Conservation (phyloP, 2,888 invertebrate genomes). For the Limnephilus lunatus region DNA sequence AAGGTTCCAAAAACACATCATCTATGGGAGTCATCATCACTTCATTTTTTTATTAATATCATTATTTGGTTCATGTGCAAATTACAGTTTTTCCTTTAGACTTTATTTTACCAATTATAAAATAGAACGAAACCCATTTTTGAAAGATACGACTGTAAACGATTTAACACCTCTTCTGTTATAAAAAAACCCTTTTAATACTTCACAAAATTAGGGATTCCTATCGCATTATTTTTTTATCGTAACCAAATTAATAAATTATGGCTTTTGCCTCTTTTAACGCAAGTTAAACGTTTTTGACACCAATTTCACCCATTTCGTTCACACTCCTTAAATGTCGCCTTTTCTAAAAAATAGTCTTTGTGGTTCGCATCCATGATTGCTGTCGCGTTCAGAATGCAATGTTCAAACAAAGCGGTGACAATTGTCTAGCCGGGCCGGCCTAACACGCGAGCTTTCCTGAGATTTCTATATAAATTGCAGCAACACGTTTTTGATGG, state of each 20-base stretch:
- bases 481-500: background rate
- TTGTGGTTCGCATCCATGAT: background rate
- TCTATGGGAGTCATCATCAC: too few species aligned
- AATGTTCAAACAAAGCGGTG: slow-evolving; percentile 24
- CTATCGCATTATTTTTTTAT: background rate
- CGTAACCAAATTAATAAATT: background rate
- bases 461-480: background rate
- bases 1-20: too few species aligned
- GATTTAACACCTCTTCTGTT: background rate
- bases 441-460: slow-evolving; percentile 17
- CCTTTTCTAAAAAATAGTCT: slow-evolving; percentile 8
- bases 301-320: background rate
- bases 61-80: too few species aligned
- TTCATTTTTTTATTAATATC: too few species aligned
- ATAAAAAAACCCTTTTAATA: background rate
- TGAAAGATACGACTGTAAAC: too few species aligned
- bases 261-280: background rate
- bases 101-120: too few species aligned
- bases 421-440: background rate
- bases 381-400: slow-evolving; percentile 16
- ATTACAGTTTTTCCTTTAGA: too few species aligned
- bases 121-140: too few species aligned
- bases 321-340: background rate
- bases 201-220: background rate
- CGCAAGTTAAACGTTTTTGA: background rate